Base-by-base conservation (phyloP, 2,797 vertebrate genomes). In the Vespertilio murinus region DNA sequence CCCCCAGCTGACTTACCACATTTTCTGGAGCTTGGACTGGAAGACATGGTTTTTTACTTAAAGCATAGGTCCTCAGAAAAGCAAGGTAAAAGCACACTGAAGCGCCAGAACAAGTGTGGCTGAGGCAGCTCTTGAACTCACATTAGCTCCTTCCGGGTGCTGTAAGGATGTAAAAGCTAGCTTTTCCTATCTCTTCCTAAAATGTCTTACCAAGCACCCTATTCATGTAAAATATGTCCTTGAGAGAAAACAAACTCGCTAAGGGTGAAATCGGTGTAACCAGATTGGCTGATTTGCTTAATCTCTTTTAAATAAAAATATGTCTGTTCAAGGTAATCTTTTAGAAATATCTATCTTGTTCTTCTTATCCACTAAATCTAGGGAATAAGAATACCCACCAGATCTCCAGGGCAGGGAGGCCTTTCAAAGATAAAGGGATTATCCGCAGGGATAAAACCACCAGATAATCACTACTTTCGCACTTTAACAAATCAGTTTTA, bases 261-360 rank as follows among this genome's bases (percentile, higher is more conserved):
- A 23, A 61, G 23, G 23, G 23, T 54, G 45, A 87, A 93, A 70
- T n/a, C 1, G 1, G 28, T 18, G 2, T 61, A 70, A 87, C 33
- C 20, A 64, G 42, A 81, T 65, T 69, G 61, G 12, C 18, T 77
- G 59, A 13, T 69, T 78, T 30, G 18, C 11, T 71, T 11, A 71
- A 67, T 5, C n/a, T 87, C 61, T 94, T 87, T 94, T 88, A 67
- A 92, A 84, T 56, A 84, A 93, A 88, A 52, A 89, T 47, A 22
- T 2, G 33, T 16, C n/a, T 45, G 13, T 69, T 59, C 82, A 47
- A 94, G 86, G 59, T 12, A 69, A 70, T 38, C 45, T 70, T 30
- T 70, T 35, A 80, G 54, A 73, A 93, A 49, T 10, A 4, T 64
- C 80, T 69, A n/a, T 40, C 20, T 84, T 73, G 22, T 12, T 25